Base-by-base conservation (phyloP, 2,113 vertebrate species). In the Brienomyrus brachyistius region DNA sequence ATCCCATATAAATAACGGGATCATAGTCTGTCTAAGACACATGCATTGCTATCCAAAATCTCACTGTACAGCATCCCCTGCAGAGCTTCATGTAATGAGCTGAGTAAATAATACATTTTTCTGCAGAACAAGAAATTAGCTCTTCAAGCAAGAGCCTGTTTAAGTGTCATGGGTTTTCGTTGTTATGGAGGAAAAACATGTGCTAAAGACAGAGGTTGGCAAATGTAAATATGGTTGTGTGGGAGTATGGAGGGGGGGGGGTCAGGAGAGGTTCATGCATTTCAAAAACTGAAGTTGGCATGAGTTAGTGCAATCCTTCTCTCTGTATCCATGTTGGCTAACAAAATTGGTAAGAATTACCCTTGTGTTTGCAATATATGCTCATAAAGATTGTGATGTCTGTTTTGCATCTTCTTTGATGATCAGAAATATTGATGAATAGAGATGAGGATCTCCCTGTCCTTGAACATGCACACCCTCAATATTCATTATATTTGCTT, bases 101-200 rank as follows among this genome's bases (percentile, higher is more conserved):
- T 62, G 51, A 59, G 52, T 35, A 88, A 88, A 88, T 62, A 62
- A 59, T 88, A 62, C 17, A 62, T 52, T 54, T 86, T 52, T 86
- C 50, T 52, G 50, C 4, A 51, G 50, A n/a, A 31, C 43, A 48
- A 48, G n/a, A 88, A 62, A 88, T 47, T 13, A 88, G 59, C 59
- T 47, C 66, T 88, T 23, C 59, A 27, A 88, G 59, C 59, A 23
- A 70, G 56, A 48, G 23, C 40, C 59, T 88, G 62, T 88, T 47
- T 74, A 88, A 70, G 23, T 88, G 87, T 88, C 66, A 70, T 70
- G 59, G 21, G 17, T 51, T 86, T 88, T 52, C 11, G 5, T 86
- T 40, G 82, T 84, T 84, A n/a, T 19, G 27, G 47, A 31, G 85
- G 45, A 15, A 54, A 54, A 35, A 35, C 21, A 19, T 84, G 47